Base-by-base conservation (phyloP, 1,140 invertebrate genomes). In the Drosophila mauritiana region DNA sequence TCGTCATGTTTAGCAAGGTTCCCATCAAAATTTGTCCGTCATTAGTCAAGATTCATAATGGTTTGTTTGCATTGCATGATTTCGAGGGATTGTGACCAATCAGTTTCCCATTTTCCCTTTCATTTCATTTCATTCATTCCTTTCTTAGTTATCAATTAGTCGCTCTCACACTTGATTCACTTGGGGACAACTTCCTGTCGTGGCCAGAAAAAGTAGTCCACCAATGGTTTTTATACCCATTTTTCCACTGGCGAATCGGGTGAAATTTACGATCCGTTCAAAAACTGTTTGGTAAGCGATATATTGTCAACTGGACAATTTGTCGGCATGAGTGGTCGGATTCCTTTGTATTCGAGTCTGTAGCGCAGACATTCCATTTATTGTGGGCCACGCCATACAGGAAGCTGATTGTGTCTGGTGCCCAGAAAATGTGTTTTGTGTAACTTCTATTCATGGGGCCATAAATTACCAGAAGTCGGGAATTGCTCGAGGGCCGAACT, bases 221-320 rank as follows among this genome's bases (percentile, higher is more conserved):
- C 39, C 59, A 31, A 39, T 65, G 13, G 43, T 39, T 62, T 46
- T 65, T 46, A 40, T 63, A 46, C 42, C 42, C 13, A 7, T 22
- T 65, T 63, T 37, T 36, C n/a, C 22, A 61, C 49, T 72, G 72
- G 65, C 78, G 72, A 81, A 80, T 42, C 58, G 37, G 37, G 34
- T 15, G 34, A 22, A 67, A 78, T 83, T 85, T 63, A 84, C 45
- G 76, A 58, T 64, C 43, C 68, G 17, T 53, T 57, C 46, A 61
- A 42, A 63, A 63, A 65, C 17, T 74, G 59, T 74, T 58, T 49
- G 45, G 62, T 58, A 45, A 69, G 64, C 64, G 78, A 80, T 73
- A 58, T 78, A 80, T 84, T 85, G 81, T 84, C 80, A 84, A 72
- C 40, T 68, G 51, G 34, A 76, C 58, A 73, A 80, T 84, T 67